Evolutionary conservation across 2,888 invertebrate genomes (phyloP).

Genomic region (Melinaea menophilus): DNA sequence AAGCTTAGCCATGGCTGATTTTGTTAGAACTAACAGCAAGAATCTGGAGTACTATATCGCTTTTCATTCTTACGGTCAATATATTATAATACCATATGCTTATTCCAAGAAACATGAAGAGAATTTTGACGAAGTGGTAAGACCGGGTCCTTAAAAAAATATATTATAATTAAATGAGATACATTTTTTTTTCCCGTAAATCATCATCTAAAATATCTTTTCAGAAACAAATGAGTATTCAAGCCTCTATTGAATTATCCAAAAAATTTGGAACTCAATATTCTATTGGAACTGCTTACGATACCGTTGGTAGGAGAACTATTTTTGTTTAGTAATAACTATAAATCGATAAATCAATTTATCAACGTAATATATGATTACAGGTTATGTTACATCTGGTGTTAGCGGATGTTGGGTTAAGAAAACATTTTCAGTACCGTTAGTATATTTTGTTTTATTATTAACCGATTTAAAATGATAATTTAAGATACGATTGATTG

Average conservation of each 20-base stretch:
- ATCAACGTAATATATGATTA: conserved; percentile 19
- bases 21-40: conserved; percentile 46
- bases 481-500: too few relatives aligned
- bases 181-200: background rate
- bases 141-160: conserved; percentile 16
- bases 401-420: conserved; percentile 87
- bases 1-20: conserved; percentile 56
- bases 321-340: too few relatives aligned
- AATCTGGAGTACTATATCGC: conserved; percentile 74
- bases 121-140: conserved; percentile 64
- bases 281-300: conserved; percentile 50
- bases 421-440: conserved; percentile 77
- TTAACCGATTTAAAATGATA: too few relatives aligned
- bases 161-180: conserved; percentile 9
- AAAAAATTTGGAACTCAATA: conserved; percentile 43
- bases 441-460: conserved; percentile 34
- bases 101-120: conserved; percentile 44
- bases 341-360: too few relatives aligned
- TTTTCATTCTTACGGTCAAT: conserved; percentile 82
- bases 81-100: conserved; percentile 77
- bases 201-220: conserved; percentile 20
- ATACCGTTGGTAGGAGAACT: conserved; percentile 55
- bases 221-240: conserved; percentile 43
- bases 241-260: conserved; percentile 36
- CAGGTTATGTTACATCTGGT: conserved; percentile 77